Base-by-base conservation (phyloP, 1,140 invertebrate species). In the Atta cephalotes region DNA sequence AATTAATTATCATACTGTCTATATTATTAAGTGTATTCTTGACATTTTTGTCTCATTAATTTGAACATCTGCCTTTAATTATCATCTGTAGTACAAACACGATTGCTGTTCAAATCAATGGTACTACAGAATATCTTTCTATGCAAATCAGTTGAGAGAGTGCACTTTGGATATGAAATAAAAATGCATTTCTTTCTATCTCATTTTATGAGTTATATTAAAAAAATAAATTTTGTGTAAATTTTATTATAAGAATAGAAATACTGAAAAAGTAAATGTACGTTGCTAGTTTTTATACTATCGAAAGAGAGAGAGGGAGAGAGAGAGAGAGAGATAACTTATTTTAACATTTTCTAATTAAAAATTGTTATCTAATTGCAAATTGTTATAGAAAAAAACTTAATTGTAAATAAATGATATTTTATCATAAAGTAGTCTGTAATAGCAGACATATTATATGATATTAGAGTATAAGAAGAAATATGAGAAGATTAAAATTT, bases 41-140 rank as follows among this genome's bases (percentile, higher is more conserved):
- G 9, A n/a, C 28, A 68, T 53, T 80, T 80, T 18, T 3, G 6
- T 68, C 4, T 14, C 28, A 66, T 65, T 68, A 68, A 56, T 56
- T 80, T 31, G 21, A 63, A 10, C 16, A 39, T 51, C 12, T 12
- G 5, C 28, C 0, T 70, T 80, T 5, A 18, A 56, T 80, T 80
- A 14, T 39, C n/a, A n/a, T 35, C 21, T 39, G 2, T 25, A 68
- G 5, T 68, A 0, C 6, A 58, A 70, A 56, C 21, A 25, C 51
- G 10, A 0, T 39, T 39, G 6, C 35, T 39, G 35, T 66, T 49
- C 39, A 79, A 28, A 51, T 53, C n/a, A 35, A 53, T 31, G 18
- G 45, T 80, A 56, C 25, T 68, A 56, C 4, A 80, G 31, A 14
- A 14, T 80, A 70, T 39, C 3, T 80, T 18, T 70, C 1, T 28